A percentile compares a stretch with the other conserved stretches of the same genome.
These are phyloP conservation scores for Passer montanus DNA, from an alignment of 2,113 vertebrate species.

Conservation along the genomic window DNA sequence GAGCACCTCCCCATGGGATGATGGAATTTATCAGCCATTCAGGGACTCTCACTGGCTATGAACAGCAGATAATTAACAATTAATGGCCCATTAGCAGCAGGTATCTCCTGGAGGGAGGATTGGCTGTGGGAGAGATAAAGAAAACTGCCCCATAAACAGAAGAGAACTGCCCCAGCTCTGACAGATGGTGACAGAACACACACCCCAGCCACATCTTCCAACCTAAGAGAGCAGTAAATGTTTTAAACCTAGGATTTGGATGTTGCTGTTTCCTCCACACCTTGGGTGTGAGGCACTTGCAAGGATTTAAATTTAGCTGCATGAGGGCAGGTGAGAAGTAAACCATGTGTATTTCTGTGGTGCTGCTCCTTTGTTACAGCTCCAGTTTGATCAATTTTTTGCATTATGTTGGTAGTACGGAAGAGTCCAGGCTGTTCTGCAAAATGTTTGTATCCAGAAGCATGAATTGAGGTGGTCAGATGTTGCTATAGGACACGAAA, in stretches of 20 bases:
- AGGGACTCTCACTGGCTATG: neutral
- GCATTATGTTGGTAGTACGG: neutral
- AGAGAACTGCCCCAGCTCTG: neutral
- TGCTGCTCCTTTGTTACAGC: neutral
- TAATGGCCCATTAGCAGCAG: neutral
- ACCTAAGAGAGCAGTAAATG: neutral
- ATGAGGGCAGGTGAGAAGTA: neutral
- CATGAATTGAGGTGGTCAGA: neutral
- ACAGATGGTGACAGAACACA: neutral
- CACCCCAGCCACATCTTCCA: neutral
- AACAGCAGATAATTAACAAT: too few relatives aligned
- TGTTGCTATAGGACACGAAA: too few relatives aligned
- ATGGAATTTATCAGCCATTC: neutral
- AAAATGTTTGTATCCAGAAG: neutral
- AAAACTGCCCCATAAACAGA: neutral
- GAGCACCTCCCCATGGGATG: neutral
- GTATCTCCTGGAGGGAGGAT: neutral
- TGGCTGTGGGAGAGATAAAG: neutral
- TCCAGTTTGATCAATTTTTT: neutral
- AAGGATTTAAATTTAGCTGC: neutral
- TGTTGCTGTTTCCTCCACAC: accelerated
- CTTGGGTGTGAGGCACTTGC: accelerated
- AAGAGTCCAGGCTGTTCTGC: neutral
- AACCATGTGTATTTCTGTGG: neutral
- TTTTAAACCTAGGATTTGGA: neutral